Evolutionary conservation across 2,888 invertebrate genomes (phyloP), one percentile per base, ranked within the genome.

Genomic region (Palloptera scutellata): DNA sequence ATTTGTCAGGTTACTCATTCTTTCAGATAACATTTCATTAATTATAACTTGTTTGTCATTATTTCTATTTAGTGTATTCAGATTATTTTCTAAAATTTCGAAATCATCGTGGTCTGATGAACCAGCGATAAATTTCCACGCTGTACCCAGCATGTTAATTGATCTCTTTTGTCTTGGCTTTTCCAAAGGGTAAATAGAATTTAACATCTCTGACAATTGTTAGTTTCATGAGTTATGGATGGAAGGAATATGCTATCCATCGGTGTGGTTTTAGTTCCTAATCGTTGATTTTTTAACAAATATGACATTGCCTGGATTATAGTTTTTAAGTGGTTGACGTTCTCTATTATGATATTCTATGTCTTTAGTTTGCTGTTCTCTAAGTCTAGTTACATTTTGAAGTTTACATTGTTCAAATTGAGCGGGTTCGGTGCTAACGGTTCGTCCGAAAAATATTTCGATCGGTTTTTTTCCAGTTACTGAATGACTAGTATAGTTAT

Each of bases 401-500:
- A n/a, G n/a, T n/a, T n/a, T n/a, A n/a, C n/a, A n/a, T n/a, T n/a
- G n/a, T n/a, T n/a, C n/a, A n/a, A n/a, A n/a, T n/a, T n/a, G n/a
- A n/a, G n/a, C n/a, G n/a, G n/a, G 72, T 4, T 60, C 58, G 9
- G 69, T 61, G 19, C 58, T 63, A 30, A 66, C 69, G 10, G 13
- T 42, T 9, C 72, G 62, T 53, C 72, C 70, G 30, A 67, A 67
- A 43, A 69, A 73, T 30, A 70, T 20, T 63, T 71, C 70, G 51
- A 71, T 68, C 6, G 71, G 70, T 65, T 69, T 72, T 20, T 65
- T 69, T 41, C 30, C 45, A 12, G 69, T 74, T 2, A 62, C 68
- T 5, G 70, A 72, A 20, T 70, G 68, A 9, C 69, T 61, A 12
- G 67, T 48, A 17, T 15, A 54, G 19, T 68, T 71, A 41, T 71